Base-by-base conservation (phyloP, 2,888 invertebrate genomes). In the Caenorhabditis macrosperma region DNA sequence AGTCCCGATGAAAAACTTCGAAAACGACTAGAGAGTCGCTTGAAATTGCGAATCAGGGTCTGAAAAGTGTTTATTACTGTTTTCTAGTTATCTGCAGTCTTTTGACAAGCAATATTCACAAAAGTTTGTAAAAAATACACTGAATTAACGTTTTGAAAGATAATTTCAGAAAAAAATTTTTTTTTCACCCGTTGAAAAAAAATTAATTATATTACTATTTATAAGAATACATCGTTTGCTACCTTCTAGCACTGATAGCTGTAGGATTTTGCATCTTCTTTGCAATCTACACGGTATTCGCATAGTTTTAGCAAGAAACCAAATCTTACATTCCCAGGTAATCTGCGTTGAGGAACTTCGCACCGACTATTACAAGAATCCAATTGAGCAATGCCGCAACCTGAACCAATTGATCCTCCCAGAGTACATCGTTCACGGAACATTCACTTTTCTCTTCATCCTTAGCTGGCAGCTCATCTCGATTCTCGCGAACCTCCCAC, bases 361-460 rank as follows among this genome's bases (percentile, higher is more conserved):
- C 93, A 98, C 97, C 33, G 99, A 99, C 91, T 97, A n/a, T n/a
- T n/a, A 98, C 92, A 99, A 99, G 92, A 98, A 99, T 93, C 99
- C 99, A 28, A 97, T 99, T 90, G 98, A 99, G 91, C 98, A 98
- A 91, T 99, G 99, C 91, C 95, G 96, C 91, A 97, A 95, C 91
- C 93, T 99, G 78, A 99, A 99, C 93, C 97, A 97, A 90, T 93
- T 99, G 87, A 96, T 99, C 74, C 92, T 99, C 87, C 98, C 98
- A 63, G 99, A 99, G 91, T 99, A 99, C 92, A 92, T 94, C 67
- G 92, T 98, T 82, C 99, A 99, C 92, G 93, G 95, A 76, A 92
- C 96, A 55, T 95, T 96, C 92, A 97, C 96, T 90, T 87, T 97
- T 35, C 92, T 99, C 79, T 98, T 99, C 92, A 92, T 97, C 76